Evolutionary conservation across 1,140 invertebrate genomes (phyloP), one percentile per base, ranked within the genome.

Genomic region (Mesaphorura yosii): DNA sequence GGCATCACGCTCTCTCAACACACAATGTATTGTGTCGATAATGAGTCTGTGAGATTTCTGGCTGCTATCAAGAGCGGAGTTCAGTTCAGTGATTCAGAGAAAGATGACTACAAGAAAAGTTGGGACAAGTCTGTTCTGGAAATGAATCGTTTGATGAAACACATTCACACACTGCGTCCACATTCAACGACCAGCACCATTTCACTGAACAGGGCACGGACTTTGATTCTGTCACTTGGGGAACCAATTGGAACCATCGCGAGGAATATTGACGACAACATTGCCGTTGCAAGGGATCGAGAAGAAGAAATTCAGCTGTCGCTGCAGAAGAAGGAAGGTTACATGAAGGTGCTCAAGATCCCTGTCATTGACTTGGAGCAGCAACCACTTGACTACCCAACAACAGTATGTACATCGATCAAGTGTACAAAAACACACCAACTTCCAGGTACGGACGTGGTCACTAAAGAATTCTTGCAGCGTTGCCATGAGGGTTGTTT

Each of bases 21-120:
- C n/a, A 62, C 50, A 22, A 41, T 54, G 1, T 63, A 44, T 23
- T 58, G 55, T 19, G 19, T 62, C 1, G 60, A 63, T 45, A 62
- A 50, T 34, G 60, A 63, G 37, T 23, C 58, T 3, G 19, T 58
- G n/a, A 50, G 58, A 1, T 63, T 58, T 48, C 39, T 63, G 10
- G 29, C 10, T 7, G 55, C 59, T 1, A 50, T 38, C 4, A 41
- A 55, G 5, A 14, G 40, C 6, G n/a, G 34, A 26, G 2, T 56
- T 6, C 7, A 25, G 23, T 59, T 59, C 41, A 2, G 2, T 19
- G 23, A 20, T 3, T 17, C 28, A 1, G 34, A 55, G 19, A 12
- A 31, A 1, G 15, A 29, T 3, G 49, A 41, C 17, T 59, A 38
- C 37, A 1, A 2, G 10, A 26, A 1, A 29, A 48, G 42, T 22